Base-by-base conservation (phyloP, 1,140 invertebrate species). In the Brachionus rotundiformis region DNA sequence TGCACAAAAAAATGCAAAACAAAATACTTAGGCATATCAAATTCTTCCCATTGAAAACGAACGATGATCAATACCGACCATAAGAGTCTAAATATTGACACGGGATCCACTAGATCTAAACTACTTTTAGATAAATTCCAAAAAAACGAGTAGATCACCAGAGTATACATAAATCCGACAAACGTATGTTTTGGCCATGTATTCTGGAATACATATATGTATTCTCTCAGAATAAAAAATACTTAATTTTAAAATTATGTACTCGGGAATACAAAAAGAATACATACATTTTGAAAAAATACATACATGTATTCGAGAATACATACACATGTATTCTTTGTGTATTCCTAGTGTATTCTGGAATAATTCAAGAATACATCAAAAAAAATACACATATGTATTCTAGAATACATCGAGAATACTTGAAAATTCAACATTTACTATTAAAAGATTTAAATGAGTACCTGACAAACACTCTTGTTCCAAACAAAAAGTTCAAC, bases 101-200 rank as follows among this genome's bases (percentile, higher is more conserved):
- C n/a, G n/a, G n/a, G n/a, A n/a, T n/a, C n/a, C n/a, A n/a, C n/a
- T n/a, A n/a, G n/a, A n/a, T n/a, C n/a, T n/a, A n/a, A n/a, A n/a
- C n/a, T n/a, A n/a, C n/a, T n/a, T n/a, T n/a, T n/a, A n/a, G n/a
- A n/a, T n/a, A n/a, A n/a, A n/a, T n/a, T n/a, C n/a, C n/a, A n/a
- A n/a, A n/a, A n/a, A n/a, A n/a, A n/a, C n/a, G n/a, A n/a, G n/a
- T n/a, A n/a, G n/a, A n/a, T n/a, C n/a, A n/a, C n/a, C n/a, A n/a
- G n/a, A n/a, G n/a, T n/a, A n/a, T n/a, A 23, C 54, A 61, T 61
- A 23, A 23, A 23, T 61, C 54, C n/a, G 16, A 61, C 19, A 61
- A 61, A 61, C 54, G 54, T 61, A 61, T 16, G 54, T 61, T 61
- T 61, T 61, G 11, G 54, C 54, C 54, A 61, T 61, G 54, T 61